Evolutionary conservation across 2,797 vertebrate genomes (phyloP).

Genomic region (Pangasius krempfi): DNA sequence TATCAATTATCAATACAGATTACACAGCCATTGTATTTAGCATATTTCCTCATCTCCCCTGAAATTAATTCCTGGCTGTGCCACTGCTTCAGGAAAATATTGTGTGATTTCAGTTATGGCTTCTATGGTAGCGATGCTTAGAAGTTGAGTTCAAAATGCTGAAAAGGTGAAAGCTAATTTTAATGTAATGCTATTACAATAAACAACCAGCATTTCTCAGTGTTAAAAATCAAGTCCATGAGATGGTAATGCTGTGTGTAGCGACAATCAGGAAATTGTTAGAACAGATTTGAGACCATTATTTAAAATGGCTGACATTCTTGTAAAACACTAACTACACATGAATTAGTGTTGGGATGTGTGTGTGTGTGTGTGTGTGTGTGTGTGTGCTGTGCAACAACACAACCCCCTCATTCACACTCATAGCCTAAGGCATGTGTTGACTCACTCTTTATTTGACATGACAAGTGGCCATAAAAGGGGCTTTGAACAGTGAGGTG

Average conservation of each 20-base stretch:
- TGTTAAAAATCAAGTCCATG: background rate
- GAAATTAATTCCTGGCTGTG: background rate
- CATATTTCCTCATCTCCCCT: background rate
- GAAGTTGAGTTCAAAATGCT: background rate
- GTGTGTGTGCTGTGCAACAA: background rate
- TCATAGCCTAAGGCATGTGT: constrained; percentile 31
- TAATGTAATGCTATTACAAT: background rate
- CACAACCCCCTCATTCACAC: background rate
- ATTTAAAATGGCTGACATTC: background rate
- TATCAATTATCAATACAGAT: background rate
- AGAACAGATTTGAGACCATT: background rate
- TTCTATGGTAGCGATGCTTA: no score
- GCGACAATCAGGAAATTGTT: background rate
- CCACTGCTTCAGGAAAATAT: background rate
- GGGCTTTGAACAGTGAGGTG: constrained; percentile 26
- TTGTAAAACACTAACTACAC: background rate
- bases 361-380: background rate
- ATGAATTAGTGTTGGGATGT: background rate
- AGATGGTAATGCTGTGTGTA: background rate
- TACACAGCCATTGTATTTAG: background rate
- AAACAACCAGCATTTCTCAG: background rate
- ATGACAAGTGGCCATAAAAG: constrained; percentile 44
- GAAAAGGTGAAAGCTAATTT: background rate
- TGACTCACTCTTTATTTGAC: constrained; percentile 51
- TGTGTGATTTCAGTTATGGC: background rate